Evolutionary conservation across 2,888 invertebrate genomes (phyloP).

Genomic region (Autographa gamma): DNA sequence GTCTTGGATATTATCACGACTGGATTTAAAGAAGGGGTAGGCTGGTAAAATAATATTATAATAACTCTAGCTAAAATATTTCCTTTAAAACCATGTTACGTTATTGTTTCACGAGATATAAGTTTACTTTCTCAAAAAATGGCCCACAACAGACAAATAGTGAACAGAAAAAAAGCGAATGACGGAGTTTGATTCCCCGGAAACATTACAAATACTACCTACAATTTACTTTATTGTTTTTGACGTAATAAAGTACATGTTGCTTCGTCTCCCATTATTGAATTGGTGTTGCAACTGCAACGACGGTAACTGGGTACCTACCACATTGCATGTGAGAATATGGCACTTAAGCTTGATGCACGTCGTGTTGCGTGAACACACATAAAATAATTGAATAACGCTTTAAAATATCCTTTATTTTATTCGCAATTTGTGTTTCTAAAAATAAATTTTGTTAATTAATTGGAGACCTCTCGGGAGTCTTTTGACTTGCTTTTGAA

Average conservation of each 20-base stretch:
- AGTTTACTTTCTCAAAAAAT: too few relatives aligned
- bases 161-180: background rate
- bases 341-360: background rate
- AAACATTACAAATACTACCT: too few relatives aligned
- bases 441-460: background rate
- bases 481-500: background rate
- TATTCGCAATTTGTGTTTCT: background rate
- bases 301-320: background rate
- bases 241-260: background rate
- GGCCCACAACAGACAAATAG: too few relatives aligned
- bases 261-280: background rate
- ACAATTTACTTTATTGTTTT: background rate
- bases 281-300: background rate
- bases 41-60: background rate
- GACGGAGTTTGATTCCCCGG: background rate
- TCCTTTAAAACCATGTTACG: too few relatives aligned
- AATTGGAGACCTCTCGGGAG: background rate
- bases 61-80: too few relatives aligned
- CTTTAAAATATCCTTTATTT: background rate
- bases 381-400: slow-evolving; percentile 4
- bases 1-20: slow-evolving; percentile 15
- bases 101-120: too few relatives aligned
- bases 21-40: background rate
- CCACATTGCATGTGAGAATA: background rate
- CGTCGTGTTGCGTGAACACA: background rate